Percentiles rank a stretch among this genome's conserved stretches.
These are phyloP conservation scores for Pangasianodon hypophthalmus DNA, from an alignment of 2,113 vertebrate species.

Conservation along the genomic window DNA sequence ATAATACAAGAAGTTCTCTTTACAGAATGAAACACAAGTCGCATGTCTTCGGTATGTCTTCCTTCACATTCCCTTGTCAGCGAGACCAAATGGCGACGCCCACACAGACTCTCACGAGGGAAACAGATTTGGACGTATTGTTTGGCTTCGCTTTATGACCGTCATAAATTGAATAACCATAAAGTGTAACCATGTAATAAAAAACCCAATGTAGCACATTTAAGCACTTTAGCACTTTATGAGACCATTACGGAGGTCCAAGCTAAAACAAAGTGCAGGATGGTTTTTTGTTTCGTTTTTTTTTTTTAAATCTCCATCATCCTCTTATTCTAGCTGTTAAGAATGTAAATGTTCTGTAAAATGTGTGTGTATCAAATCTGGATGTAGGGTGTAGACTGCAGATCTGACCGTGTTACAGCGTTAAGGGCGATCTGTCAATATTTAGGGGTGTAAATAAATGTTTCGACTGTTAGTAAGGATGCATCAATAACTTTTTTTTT, in stretches of 20 bases:
- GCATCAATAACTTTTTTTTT: too few relatives aligned
- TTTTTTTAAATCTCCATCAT: neutral
- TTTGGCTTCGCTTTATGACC: slow-evolving; percentile 18
- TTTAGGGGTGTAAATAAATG: too few relatives aligned
- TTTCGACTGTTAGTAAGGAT: too few relatives aligned
- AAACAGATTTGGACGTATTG: slow-evolving; percentile 19
- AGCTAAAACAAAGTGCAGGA: neutral
- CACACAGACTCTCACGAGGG: slow-evolving; percentile 1
- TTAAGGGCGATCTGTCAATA: neutral
- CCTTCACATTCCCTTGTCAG: slow-evolving; percentile 21
- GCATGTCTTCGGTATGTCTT: neutral
- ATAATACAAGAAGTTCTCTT: neutral
- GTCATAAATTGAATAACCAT: slow-evolving; percentile 15
- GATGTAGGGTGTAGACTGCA: neutral
- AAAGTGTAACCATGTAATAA: neutral
- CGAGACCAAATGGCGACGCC: slow-evolving; percentile 33
- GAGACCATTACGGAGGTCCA: neutral
- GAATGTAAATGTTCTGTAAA: neutral
- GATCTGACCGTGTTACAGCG: neutral
- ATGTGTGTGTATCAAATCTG: neutral
- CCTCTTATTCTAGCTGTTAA: neutral
- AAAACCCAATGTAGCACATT: neutral
- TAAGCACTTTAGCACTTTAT: neutral
- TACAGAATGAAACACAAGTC: neutral
- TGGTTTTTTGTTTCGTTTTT: too few relatives aligned